Conservation (phyloP, 2,797 vertebrate genomes). For the Picus viridis region DNA sequence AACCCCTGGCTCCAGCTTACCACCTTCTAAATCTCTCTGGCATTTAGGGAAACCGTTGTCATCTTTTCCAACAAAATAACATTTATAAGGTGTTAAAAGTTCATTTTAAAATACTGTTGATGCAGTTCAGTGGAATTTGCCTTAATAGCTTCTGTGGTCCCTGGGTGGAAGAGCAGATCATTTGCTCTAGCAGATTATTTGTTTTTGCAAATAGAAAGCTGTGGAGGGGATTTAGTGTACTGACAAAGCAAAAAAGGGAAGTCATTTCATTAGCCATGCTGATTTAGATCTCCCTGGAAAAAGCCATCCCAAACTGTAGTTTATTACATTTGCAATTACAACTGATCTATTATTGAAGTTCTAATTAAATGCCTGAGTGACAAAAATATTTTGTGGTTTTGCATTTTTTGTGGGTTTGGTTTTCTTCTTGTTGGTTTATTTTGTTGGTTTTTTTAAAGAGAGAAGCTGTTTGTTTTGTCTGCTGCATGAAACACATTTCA, state of each 20-base stretch:
- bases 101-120: constrained; percentile 62
- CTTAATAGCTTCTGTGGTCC: constrained; percentile 69
- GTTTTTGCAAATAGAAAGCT: not conserved
- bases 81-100: constrained; percentile 61
- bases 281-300: constrained; percentile 72
- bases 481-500: not conserved
- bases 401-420: too few relatives aligned
- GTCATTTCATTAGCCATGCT: constrained; percentile 76
- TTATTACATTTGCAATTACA: constrained; percentile 76
- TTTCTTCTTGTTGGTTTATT: too few relatives aligned
- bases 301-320: constrained; percentile 68
- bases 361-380: constrained; percentile 76
- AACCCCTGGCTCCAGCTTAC: too few relatives aligned
- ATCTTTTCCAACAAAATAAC: constrained; percentile 55
- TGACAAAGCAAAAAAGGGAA: constrained; percentile 78
- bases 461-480: not conserved
- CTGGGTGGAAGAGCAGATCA: constrained; percentile 57
- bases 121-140: constrained; percentile 51
- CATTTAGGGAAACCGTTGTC: constrained; percentile 13
- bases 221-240: constrained; percentile 65
- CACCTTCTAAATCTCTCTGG: constrained; percentile 25
- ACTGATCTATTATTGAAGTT: constrained; percentile 78
- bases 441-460: not conserved
- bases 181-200: constrained; percentile 71
- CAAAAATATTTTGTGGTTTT: not conserved